Conservation (phyloP, 1,140 invertebrate species). For the Drosophila athabasca region DNA sequence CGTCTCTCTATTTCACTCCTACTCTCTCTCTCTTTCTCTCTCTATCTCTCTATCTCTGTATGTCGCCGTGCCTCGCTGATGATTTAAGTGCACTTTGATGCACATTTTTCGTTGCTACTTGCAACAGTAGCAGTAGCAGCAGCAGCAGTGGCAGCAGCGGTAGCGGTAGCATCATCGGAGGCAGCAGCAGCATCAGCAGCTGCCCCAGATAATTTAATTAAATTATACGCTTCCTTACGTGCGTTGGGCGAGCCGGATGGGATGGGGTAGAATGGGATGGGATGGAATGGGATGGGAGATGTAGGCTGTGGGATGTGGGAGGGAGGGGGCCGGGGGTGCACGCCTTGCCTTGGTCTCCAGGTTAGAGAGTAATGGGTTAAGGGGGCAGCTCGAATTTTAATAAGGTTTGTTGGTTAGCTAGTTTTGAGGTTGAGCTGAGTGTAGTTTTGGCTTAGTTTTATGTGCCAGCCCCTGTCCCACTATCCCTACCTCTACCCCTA, state of each 20-base stretch:
- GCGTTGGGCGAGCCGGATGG: conserved; percentile 32
- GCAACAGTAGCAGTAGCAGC: conserved; percentile 47
- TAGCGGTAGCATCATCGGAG: conserved; percentile 23
- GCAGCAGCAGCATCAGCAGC: conserved; percentile 47
- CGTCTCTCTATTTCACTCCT: conserved; percentile 12
- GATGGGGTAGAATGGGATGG: neutral
- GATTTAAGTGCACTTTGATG: conserved; percentile 82
- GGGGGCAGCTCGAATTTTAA: conserved; percentile 70
- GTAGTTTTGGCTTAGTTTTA: conserved; percentile 76
- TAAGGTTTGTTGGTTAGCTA: conserved; percentile 79
- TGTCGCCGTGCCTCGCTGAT: conserved; percentile 80
- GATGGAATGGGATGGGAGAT: no score
- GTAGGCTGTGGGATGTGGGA: no score
- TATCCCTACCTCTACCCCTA: neutral
- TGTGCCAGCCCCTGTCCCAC: conserved; percentile 27
- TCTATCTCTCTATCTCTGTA: conserved; percentile 42
- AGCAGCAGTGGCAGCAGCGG: conserved; percentile 13
- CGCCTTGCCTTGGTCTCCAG: neutral
- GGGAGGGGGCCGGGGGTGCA: no score
- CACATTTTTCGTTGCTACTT: conserved; percentile 78
- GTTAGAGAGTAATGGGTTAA: conserved; percentile 52
- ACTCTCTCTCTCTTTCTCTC: conserved; percentile 39
- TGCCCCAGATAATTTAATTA: conserved; percentile 81
- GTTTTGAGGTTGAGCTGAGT: conserved; percentile 80
- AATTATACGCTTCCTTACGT: conserved; percentile 80